These are phyloP conservation scores for Drosophila orena DNA, from an alignment of 1,140 invertebrate genomes.

Conservation along the genomic window DNA sequence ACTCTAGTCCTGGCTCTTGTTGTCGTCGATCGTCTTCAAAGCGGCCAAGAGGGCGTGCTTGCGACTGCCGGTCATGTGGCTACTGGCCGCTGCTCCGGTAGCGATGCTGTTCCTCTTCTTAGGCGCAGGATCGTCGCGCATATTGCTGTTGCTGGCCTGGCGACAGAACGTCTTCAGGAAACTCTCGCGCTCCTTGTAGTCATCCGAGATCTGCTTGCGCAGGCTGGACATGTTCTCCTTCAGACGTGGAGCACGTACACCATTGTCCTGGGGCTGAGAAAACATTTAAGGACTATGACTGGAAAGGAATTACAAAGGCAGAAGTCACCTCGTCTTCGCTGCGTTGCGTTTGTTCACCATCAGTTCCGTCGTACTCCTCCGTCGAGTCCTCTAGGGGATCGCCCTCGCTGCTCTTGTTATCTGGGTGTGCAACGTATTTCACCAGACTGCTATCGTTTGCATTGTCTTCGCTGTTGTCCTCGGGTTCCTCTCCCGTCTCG, in stretches of 20 bases:
- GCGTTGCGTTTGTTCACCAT: slow-evolving; percentile 21
- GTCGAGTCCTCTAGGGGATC: slow-evolving; percentile 28
- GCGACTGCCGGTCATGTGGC: slow-evolving; percentile 77
- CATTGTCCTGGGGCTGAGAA: background rate
- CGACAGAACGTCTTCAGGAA: slow-evolving; percentile 80
- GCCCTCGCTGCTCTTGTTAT: slow-evolving; percentile 41
- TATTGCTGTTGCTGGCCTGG: slow-evolving; percentile 55
- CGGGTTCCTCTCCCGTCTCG: slow-evolving; percentile 18
- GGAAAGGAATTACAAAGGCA: background rate
- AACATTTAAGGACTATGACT: background rate
- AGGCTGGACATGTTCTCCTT: slow-evolving; percentile 75
- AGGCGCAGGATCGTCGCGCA: slow-evolving; percentile 62
- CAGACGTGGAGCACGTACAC: slow-evolving; percentile 41
- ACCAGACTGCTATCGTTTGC: slow-evolving; percentile 36
- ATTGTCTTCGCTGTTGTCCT: slow-evolving; percentile 39
- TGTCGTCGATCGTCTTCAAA: slow-evolving; percentile 87
- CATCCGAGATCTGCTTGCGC: slow-evolving; percentile 76
- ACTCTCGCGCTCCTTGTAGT: slow-evolving; percentile 77
- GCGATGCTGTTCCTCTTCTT: slow-evolving; percentile 76
- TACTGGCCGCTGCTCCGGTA: slow-evolving; percentile 40
- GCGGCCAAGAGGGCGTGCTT: slow-evolving; percentile 88
- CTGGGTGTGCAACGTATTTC: slow-evolving; percentile 46
- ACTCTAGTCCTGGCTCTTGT: slow-evolving; percentile 69
- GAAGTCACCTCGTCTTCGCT: slow-evolving; percentile 40
- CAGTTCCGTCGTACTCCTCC: slow-evolving; percentile 57